These are phyloP conservation scores for Neofelis nebulosa DNA, from an alignment of 2,113 vertebrate genomes.

Conservation along the genomic window DNA sequence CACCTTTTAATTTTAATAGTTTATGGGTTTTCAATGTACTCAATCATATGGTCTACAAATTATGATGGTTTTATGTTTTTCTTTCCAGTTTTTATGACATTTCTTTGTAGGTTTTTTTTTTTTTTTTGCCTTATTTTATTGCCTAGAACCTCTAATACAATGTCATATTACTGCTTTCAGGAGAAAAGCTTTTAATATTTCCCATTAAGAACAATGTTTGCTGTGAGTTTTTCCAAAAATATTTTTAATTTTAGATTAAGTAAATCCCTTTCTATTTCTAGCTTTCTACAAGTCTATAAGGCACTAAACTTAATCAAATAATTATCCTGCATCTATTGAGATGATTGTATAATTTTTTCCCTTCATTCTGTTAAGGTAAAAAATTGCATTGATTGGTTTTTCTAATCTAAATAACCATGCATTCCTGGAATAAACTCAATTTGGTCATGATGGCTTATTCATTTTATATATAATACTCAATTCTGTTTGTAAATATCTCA, in stretches of 20 bases:
- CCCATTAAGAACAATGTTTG: not conserved
- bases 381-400: slow-evolving; percentile 19
- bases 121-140: not conserved
- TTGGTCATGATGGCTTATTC: not conserved
- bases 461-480: not conserved
- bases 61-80: not conserved
- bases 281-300: not conserved
- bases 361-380: slow-evolving; percentile 1
- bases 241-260: slow-evolving; percentile 19
- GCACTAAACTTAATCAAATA: not conserved
- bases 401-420: not conserved
- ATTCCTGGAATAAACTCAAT: not conserved
- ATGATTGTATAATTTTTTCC: not conserved
- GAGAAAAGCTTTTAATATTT: slow-evolving; percentile 40
- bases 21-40: not conserved
- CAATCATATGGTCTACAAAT: not conserved
- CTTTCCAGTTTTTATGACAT: not conserved
- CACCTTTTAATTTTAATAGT: not conserved
- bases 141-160: not conserved
- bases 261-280: not conserved
- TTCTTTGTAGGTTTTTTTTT: not conserved
- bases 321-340: not conserved
- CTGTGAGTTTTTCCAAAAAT: not conserved
- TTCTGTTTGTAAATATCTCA: not conserved
- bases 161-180: not conserved